Conservation (phyloP, 2,113 vertebrate genomes). For the Micronycteris hirsuta region DNA sequence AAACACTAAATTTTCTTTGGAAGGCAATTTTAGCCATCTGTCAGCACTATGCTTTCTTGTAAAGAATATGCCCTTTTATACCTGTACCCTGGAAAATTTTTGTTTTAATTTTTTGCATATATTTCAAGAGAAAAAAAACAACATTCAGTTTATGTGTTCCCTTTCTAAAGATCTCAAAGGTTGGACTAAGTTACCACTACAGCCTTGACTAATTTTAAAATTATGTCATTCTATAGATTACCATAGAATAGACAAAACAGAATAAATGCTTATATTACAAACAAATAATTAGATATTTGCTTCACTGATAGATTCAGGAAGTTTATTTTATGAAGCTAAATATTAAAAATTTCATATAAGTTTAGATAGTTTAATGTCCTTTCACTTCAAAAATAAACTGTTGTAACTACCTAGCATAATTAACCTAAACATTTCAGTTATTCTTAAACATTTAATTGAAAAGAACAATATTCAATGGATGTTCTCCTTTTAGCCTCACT, state of each 20-base stretch:
- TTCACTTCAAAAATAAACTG: slow-evolving; percentile 9
- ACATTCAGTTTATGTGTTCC: slow-evolving; percentile 30
- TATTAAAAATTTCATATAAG: background rate
- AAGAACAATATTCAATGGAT: background rate
- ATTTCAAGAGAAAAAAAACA: slow-evolving; percentile 58
- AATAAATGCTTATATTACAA: background rate
- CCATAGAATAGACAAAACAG: background rate
- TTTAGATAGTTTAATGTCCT: background rate
- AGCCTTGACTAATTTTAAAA: background rate
- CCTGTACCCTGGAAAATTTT: slow-evolving; percentile 40
- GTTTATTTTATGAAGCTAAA: background rate
- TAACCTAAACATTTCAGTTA: background rate
- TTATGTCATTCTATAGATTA: background rate
- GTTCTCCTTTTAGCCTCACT: background rate
- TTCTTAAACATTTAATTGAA: slow-evolving; percentile 16
- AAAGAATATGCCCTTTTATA: slow-evolving; percentile 59
- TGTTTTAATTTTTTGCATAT: slow-evolving; percentile 44
- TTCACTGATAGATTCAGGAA: background rate
- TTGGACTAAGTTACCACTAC: background rate
- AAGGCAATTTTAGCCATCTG: slow-evolving; percentile 1
- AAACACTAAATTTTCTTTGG: slow-evolving; percentile 22
- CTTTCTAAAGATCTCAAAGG: background rate
- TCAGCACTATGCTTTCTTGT: slow-evolving; percentile 56
- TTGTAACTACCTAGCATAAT: background rate
- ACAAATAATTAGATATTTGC: background rate